Evolutionary conservation across 2,113 vertebrate genomes (phyloP), one percentile per base, ranked within the genome.

Genomic region (Morone chrysops): DNA sequence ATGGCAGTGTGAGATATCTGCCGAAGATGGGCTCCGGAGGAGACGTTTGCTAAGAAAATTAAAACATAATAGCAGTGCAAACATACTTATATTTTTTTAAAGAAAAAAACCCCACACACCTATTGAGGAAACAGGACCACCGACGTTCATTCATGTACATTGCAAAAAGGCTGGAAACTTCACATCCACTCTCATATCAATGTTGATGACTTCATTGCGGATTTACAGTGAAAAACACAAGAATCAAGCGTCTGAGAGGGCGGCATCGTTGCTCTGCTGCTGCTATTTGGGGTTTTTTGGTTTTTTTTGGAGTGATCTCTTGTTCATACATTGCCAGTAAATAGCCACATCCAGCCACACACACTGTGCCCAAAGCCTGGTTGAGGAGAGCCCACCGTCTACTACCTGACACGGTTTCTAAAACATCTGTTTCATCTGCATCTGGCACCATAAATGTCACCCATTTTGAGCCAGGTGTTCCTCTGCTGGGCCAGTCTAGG

Each of bases 171-270:
- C 90, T 85, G 89, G 81, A 77, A 56, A 86, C 80, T 63, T 86
- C 85, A 72, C 86, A 81, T 89, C 74, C 83, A 85, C 69, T 61
- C 88, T 82, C 74, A 25, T 40, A 75, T 90, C 80, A 80, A 59
- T 79, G 83, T 92, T 87, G 90, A 93, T 91, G 92, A 94, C 90
- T 93, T 93, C 92, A 93, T 92, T 93, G 90, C 87, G 89, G 91
- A 94, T 93, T 94, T 92, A 90, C 92, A 93, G 90, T 92, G 84
- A 90, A 89, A 90, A 86, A 92, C 80, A 84, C 75, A 71, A 87
- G 90, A 92, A 89, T 92, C 88, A 65, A 84, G 82, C 79, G 78
- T 90, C 67, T 87, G 84, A 88, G 90, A 94, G 90, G 89, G 90
- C 80, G 92, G 90, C 88, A 90, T 88, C 82, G 43, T 20, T 36